phyloP scores from a whole-genome alignment of 2,888 invertebrate species.

The Actias luna region DNA sequence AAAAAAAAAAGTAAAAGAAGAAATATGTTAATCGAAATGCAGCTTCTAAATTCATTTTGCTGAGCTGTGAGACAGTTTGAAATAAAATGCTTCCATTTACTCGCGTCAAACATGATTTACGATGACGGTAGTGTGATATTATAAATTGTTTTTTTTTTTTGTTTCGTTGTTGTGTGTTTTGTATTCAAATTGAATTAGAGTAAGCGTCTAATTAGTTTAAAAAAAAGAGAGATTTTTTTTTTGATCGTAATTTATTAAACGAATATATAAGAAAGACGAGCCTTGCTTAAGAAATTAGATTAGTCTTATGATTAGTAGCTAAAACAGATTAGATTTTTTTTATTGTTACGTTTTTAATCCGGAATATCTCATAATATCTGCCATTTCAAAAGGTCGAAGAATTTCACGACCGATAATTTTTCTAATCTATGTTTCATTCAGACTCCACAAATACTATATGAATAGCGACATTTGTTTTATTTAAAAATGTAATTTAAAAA shows the following conservation, averaged over 20 bases:
- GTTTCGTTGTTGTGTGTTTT: conserved; percentile 80
- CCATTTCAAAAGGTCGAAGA: background rate
- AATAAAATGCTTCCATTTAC: conserved; percentile 67
- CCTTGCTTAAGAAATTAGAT: conserved; percentile 78
- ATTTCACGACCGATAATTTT: too few relatives aligned
- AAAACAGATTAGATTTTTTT: conserved; percentile 35
- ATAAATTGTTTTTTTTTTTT: conserved; percentile 78
- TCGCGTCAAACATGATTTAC: conserved; percentile 57
- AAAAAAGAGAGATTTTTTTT: conserved; percentile 38
- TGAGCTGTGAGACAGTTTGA: conserved; percentile 69
- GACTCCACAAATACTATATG: too few relatives aligned
- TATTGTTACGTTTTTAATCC: conserved; percentile 31
- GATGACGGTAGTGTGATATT: conserved; percentile 78
- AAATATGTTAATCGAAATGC: conserved; percentile 53
- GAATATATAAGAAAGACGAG: conserved; percentile 79
- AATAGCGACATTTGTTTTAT: conserved; percentile 30
- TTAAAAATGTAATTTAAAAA: conserved; percentile 27
- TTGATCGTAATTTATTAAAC: conserved; percentile 74
- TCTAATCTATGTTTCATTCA: background rate
- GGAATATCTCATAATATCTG: conserved; percentile 16
- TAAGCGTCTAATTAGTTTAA: conserved; percentile 67
- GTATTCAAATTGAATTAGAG: conserved; percentile 66
- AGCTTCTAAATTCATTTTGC: conserved; percentile 73
- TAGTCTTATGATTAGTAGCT: conserved; percentile 71
- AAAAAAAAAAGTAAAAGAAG: conserved; percentile 33